Evolutionary conservation across 2,797 vertebrate species (phyloP), one percentile per base, ranked within the genome.

Genomic region (Bovichtus variegatus): DNA sequence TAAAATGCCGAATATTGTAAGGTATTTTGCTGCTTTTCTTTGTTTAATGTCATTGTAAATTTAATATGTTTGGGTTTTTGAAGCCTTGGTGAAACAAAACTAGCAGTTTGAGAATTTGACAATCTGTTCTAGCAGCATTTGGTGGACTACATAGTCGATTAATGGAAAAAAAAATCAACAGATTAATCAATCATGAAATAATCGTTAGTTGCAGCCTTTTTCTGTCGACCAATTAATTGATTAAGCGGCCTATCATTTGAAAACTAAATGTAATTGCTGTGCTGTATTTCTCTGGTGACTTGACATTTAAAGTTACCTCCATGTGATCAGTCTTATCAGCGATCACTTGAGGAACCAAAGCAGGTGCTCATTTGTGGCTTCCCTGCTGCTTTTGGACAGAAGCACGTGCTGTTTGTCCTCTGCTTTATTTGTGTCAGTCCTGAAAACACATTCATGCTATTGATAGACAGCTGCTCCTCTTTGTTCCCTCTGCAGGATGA

Each of bases 391-490:
- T 75, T 68, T 34, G 21, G 62, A 74, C 44, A n/a, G 58, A 41
- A 19, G 55, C 76, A 63, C n/a, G 23, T 80, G 84, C 55, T 63
- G 31, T 25, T 25, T 46, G 50, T 71, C 65, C 29, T 64, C 41
- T 25, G 51, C 76, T 79, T 82, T 81, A 78, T 87, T 85, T 85
- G 66, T 85, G 66, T 78, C 85, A 25, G 61, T 54, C 62, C 73
- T 75, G 61, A 83, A 82, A 86, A 84, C 72, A 72, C 78, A 46
- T 76, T 58, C 29, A 41, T 70, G 69, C 79, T 78, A 46, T 84
- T 92, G 91, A 94, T 81, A 66, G 92, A 89, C 93, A 93, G 89
- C 89, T 90, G 90, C 85, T 87, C 70, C 51, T 92, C 93, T 94
- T 95, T 94, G 93, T 94, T 92, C 88, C 74, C 84, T 71, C 54